These are phyloP conservation scores for Plumapathes pennacea DNA, from an alignment of 92 coral and sea anemone species.

Conservation along the genomic window DNA sequence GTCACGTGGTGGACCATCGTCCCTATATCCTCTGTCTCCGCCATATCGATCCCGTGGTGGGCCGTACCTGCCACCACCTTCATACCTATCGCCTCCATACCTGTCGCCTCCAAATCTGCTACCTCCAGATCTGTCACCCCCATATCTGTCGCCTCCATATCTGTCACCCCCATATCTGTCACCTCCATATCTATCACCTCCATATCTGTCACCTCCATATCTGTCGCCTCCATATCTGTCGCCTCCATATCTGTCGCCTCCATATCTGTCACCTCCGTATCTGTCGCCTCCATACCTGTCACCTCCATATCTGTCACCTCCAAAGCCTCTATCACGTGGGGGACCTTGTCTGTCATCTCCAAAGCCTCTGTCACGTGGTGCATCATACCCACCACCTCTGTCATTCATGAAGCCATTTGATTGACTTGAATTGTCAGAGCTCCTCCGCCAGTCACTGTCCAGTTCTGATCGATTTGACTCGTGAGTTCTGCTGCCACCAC, in stretches of 20 bases:
- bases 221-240: slow-evolving; percentile 45
- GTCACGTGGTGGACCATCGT: slow-evolving; percentile 49
- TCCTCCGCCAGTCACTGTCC: slow-evolving; percentile 88
- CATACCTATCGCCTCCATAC: slow-evolving; percentile 24
- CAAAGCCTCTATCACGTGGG: slow-evolving; percentile 29
- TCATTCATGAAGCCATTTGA: slow-evolving; percentile 25
- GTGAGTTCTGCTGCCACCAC: slow-evolving; percentile 59
- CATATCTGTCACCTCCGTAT: slow-evolving; percentile 42
- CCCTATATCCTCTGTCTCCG: slow-evolving; percentile 59
- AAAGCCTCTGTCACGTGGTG: slow-evolving; percentile 43
- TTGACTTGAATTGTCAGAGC: slow-evolving; percentile 54
- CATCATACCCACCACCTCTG: slow-evolving; percentile 50
- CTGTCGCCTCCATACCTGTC: slow-evolving; percentile 57
- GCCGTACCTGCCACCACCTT: slow-evolving; percentile 25
- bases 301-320: slow-evolving; percentile 65
- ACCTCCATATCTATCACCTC: slow-evolving; percentile 33
- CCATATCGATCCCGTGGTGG: slow-evolving; percentile 41
- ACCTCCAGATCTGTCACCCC: slow-evolving; percentile 71
- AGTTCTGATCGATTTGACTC: slow-evolving; percentile 66
- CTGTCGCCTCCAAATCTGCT: slow-evolving; percentile 39
- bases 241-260: neutral
- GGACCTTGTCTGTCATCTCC: slow-evolving; percentile 28
- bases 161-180: slow-evolving; percentile 45
- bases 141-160: slow-evolving; percentile 49
- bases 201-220: slow-evolving; percentile 44